Conservation (phyloP, 2,113 vertebrate species). For the Lates calcarifer region DNA sequence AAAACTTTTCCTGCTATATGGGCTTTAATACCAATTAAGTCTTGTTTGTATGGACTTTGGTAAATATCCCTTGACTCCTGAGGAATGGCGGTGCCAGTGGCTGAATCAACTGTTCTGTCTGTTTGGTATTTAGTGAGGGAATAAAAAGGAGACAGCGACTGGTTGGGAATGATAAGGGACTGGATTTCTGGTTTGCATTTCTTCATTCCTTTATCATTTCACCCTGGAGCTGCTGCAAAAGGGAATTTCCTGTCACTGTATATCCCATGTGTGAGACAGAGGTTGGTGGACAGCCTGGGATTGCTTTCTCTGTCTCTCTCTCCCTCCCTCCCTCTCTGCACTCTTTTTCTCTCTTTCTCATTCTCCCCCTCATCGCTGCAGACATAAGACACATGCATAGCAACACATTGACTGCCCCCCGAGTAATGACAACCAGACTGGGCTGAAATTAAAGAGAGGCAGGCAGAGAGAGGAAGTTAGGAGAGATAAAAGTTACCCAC, state of each 20-base stretch:
- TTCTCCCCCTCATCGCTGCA: constrained; percentile 69
- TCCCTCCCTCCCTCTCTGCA: constrained; percentile 26
- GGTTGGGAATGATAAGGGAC: constrained; percentile 80
- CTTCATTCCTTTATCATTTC: constrained; percentile 85
- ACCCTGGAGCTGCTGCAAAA: constrained; percentile 84
- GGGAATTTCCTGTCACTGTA: constrained; percentile 88
- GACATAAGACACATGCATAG: constrained; percentile 83
- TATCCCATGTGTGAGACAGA: constrained; percentile 86
- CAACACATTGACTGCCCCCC: constrained; percentile 82
- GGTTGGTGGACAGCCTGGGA: constrained; percentile 78
- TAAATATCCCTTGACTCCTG: constrained; percentile 57
- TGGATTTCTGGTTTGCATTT: constrained; percentile 84
- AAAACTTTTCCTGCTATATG: constrained; percentile 41
- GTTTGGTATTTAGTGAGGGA: constrained; percentile 67
- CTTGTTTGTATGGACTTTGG: constrained; percentile 66
- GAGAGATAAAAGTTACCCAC: constrained; percentile 79
- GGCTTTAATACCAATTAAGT: constrained; percentile 70
- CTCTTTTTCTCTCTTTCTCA: constrained; percentile 43
- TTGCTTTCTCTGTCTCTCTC: constrained; percentile 52
- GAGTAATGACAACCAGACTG: constrained; percentile 87
- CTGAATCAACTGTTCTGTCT: constrained; percentile 52
- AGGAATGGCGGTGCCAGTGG: constrained; percentile 66
- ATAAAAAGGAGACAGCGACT: constrained; percentile 60
- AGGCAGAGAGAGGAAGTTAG: constrained; percentile 73
- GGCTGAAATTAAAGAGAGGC: constrained; percentile 80